These are phyloP conservation scores for Chymomyza amoena DNA, from an alignment of 2,888 invertebrate species.

Conservation along the genomic window DNA sequence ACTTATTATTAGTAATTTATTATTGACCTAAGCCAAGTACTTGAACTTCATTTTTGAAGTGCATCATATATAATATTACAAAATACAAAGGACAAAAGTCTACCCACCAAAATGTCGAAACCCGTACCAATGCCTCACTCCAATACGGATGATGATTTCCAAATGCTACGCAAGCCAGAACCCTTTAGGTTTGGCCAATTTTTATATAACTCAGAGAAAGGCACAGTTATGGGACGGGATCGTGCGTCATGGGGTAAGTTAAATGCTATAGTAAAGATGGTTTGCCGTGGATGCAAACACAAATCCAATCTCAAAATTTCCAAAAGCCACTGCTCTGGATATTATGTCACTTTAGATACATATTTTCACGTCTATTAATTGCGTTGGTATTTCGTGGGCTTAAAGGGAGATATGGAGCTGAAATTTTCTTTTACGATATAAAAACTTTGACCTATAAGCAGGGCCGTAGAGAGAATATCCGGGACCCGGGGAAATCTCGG, in stretches of 20 bases:
- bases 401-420: no score
- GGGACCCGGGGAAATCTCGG: no score
- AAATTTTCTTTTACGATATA: no score
- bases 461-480: no score
- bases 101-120: constrained; percentile 74
- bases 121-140: constrained; percentile 59
- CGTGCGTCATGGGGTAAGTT: constrained; percentile 84
- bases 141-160: constrained; percentile 71
- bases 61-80: neutral
- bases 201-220: constrained; percentile 81
- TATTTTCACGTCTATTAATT: no score
- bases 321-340: no score
- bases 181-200: constrained; percentile 74
- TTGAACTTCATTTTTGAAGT: constrained; percentile 26
- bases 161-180: constrained; percentile 68
- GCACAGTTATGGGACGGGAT: constrained; percentile 83
- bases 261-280: neutral
- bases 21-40: neutral
- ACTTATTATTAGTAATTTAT: neutral
- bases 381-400: no score
- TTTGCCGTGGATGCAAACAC: no score
- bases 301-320: no score
- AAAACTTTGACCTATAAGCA: no score
- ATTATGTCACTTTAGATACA: no score
- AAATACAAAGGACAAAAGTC: neutral